A percentile compares a stretch with the other conserved stretches of the same genome.
Evolutionary conservation across 2,888 invertebrate species (phyloP).

Genomic region (Drosophila formosana): DNA sequence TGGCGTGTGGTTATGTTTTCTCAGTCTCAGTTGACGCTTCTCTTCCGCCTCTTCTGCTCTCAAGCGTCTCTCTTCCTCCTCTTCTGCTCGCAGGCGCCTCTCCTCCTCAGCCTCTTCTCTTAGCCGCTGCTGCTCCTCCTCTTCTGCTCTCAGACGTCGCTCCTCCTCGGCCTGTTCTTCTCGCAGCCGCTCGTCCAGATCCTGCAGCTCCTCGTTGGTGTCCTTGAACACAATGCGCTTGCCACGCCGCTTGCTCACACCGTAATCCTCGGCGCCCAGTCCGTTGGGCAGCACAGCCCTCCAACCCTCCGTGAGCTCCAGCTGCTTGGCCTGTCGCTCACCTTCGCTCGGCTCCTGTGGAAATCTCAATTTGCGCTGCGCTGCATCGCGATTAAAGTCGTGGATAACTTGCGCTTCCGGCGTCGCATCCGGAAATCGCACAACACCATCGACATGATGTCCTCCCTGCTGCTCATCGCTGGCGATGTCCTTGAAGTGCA

Average conservation of each 20-base stretch:
- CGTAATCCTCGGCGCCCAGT: constrained; percentile 42
- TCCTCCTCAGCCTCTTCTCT: neutral
- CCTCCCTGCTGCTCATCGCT: constrained; percentile 49
- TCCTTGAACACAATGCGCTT: constrained; percentile 72
- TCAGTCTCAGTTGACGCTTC: constrained; percentile 1
- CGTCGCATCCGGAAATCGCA: constrained; percentile 63
- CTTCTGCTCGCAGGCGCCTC: neutral
- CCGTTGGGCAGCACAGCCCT: constrained; percentile 61
- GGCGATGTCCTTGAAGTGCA: constrained; percentile 64
- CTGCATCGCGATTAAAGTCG: constrained; percentile 74
- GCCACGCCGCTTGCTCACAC: constrained; percentile 52
- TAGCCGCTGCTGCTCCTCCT: neutral
- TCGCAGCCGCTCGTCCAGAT: constrained; percentile 36
- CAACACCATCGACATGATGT: constrained; percentile 21
- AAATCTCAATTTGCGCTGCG: constrained; percentile 76
- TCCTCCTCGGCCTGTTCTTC: neutral
- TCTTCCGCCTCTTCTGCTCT: neutral
- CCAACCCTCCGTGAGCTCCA: constrained; percentile 59
- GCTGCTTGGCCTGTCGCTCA: constrained; percentile 41
- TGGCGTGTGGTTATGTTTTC: constrained; percentile 36
- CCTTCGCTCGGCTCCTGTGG: constrained; percentile 55
- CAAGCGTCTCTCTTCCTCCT: neutral
- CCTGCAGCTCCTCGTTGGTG: constrained; percentile 54
- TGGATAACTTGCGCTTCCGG: constrained; percentile 63
- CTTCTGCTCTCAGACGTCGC: neutral